Conservation (phyloP, 2,888 invertebrate species). For the Thymelicus lineola region DNA sequence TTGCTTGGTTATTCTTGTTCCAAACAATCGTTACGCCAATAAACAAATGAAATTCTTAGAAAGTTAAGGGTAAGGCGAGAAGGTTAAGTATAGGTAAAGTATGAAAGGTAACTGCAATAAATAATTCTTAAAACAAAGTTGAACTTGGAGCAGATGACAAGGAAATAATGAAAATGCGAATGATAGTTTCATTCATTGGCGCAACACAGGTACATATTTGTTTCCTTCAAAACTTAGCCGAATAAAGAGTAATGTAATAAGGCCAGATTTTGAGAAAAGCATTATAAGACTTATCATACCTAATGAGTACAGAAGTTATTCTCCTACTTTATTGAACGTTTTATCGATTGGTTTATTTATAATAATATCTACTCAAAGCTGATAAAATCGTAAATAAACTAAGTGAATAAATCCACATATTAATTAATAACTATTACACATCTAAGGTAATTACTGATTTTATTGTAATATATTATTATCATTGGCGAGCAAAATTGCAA, state of each 20-base stretch:
- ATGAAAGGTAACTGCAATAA: constrained; percentile 40
- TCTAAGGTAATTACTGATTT: constrained; percentile 59
- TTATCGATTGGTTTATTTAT: constrained; percentile 51
- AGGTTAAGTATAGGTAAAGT: constrained; percentile 40
- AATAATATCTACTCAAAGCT: constrained; percentile 43
- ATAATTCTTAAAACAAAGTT: constrained; percentile 39
- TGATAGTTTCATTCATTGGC: constrained; percentile 62
- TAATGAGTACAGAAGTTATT: constrained; percentile 58
- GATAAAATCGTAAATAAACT: constrained; percentile 63
- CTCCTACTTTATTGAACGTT: constrained; percentile 60
- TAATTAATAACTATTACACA: constrained; percentile 64
- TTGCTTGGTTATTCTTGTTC: constrained; percentile 56
- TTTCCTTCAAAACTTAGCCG: constrained; percentile 64
- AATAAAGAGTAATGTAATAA: constrained; percentile 55
- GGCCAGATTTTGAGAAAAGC: constrained; percentile 69
- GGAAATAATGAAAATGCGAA: constrained; percentile 33
- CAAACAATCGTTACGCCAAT: constrained; percentile 68
- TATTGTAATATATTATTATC: constrained; percentile 58
- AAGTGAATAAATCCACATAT: constrained; percentile 59
- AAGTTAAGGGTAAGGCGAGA: constrained; percentile 31
- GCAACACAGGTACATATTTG: constrained; percentile 78
- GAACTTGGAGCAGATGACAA: constrained; percentile 37
- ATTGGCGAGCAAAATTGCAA: constrained; percentile 66
- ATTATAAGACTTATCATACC: constrained; percentile 51
- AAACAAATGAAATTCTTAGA: constrained; percentile 36